Conservation (phyloP, 2,888 invertebrate genomes). For the Cylloceria caligata region DNA sequence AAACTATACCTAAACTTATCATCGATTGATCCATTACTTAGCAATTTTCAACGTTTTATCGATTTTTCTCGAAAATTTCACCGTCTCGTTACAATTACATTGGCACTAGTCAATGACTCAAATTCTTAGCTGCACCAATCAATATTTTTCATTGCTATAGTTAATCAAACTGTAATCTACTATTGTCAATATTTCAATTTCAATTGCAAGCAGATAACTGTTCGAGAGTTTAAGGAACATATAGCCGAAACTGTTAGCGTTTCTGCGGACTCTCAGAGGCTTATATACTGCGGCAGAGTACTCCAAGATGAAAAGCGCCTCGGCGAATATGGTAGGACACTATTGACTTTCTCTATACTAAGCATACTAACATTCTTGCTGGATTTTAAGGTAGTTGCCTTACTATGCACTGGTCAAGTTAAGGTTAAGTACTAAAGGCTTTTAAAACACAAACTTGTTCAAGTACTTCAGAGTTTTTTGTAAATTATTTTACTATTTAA, state of each 20-base stretch:
- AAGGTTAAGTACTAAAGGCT: no score
- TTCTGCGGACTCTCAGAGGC: slow-evolving; percentile 92
- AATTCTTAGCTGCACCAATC: not conserved
- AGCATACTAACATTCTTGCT: not conserved
- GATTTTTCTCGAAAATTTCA: slow-evolving; percentile 4
- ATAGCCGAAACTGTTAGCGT: slow-evolving; percentile 92
- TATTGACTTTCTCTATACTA: not conserved
- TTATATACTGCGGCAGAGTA: slow-evolving; percentile 98
- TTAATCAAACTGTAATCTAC: slow-evolving; percentile 30
- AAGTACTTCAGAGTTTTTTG: no score
- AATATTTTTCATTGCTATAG: not conserved
- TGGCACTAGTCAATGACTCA: slow-evolving; percentile 4
- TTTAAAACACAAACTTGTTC: no score
- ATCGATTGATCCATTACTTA: slow-evolving; percentile 30
- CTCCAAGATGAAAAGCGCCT: slow-evolving; percentile 94
- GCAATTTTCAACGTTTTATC: slow-evolving; percentile 14
- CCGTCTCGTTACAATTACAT: slow-evolving; percentile 8
- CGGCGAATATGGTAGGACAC: slow-evolving; percentile 91
- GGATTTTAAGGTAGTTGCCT: no score
- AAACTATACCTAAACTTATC: slow-evolving; percentile 21
- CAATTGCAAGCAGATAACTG: slow-evolving; percentile 88
- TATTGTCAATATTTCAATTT: slow-evolving; percentile 60
- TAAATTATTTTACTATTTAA: no score
- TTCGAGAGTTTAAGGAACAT: slow-evolving; percentile 92
- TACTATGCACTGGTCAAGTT: no score